Base-by-base conservation (phyloP, 2,888 invertebrate species). In the Caenorhabditis sp. region DNA sequence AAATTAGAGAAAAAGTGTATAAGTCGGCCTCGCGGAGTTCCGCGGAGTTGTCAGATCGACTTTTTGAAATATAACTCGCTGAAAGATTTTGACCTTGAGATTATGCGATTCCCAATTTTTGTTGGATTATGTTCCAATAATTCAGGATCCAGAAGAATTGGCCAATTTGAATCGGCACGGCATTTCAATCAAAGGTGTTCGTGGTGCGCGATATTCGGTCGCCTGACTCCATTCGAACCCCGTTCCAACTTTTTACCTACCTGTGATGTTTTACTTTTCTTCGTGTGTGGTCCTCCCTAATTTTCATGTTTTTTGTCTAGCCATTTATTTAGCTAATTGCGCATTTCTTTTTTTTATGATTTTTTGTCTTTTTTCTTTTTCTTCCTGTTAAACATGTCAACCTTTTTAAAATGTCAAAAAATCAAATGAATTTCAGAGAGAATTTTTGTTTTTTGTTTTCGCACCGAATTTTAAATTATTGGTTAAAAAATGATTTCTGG, bases 171-270 rank as follows among this genome's bases (percentile, higher is more conserved):
- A 71, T 26, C 26, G 66, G 31, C 31, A 66, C 43, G 71, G 66
- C 2, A 71, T 71, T 26, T 71, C 71, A 23, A 60, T 63, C 21
- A 71, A 66, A 58, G 71, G 71, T 31, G 55, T 60, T 51, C 62
- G 71, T 23, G 71, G 71, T 49, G 70, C 66, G 14, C 54, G 71
- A 26, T 71, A 71, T 37, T 71, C 71, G 21, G 71, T 71, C 31
- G 71, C 66, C 21, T 71, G 43, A 66, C n/a, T 14, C 43, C 12
- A 50, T 12, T 23, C 14, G 12, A 43, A 43, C 43, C 43, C 17
- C 5, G 17, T 17, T 17, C 43, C 43, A 17, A 14, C 6, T 10
- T 17, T 17, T 14, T 17, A 17, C 43, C 43, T 43, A 43, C 12
- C 43, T 43, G 43, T 43, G 43, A 43, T 43, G 49, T 8, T 4